Evolutionary conservation across 2,888 invertebrate genomes (phyloP).

Genomic region (Meandrusa payeni): DNA sequence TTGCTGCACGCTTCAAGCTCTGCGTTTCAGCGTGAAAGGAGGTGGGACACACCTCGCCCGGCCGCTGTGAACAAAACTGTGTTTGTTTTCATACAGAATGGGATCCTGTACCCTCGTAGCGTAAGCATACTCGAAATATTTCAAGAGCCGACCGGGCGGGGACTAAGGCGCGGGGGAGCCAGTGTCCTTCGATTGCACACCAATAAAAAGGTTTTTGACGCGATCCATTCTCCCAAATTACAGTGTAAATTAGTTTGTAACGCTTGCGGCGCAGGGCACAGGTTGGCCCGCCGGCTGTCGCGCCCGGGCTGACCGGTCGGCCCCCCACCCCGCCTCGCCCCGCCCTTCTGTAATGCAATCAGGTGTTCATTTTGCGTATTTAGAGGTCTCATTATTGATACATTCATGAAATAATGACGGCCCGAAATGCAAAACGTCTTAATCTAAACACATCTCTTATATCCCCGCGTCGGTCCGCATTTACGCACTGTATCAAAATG

Average conservation of each 20-base stretch:
- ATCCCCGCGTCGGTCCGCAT: too few relatives aligned
- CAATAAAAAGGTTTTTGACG: constrained; percentile 62
- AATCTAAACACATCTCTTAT: too few relatives aligned
- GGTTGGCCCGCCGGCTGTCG: constrained; percentile 28
- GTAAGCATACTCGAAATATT: constrained; percentile 35
- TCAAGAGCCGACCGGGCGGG: constrained; percentile 19
- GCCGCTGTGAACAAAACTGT: too few relatives aligned
- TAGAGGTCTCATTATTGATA: constrained; percentile 22
- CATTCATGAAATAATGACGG: constrained; percentile 12
- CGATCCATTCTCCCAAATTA: constrained; percentile 26
- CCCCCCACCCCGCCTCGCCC: constrained; percentile 28
- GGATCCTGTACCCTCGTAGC: constrained; percentile 28
- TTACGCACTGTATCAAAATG: too few relatives aligned
- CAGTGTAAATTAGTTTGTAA: constrained; percentile 30
- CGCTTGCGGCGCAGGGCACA: constrained; percentile 33
- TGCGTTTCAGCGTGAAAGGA: too few relatives aligned
- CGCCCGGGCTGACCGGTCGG: constrained; percentile 45
- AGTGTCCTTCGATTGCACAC: constrained; percentile 47
- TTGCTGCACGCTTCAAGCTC: too few relatives aligned
- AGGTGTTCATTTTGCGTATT: constrained; percentile 38
- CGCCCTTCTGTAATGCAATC: constrained; percentile 37
- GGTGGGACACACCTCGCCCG: too few relatives aligned
- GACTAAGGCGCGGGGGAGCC: constrained; percentile 25
- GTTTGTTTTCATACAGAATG: too few relatives aligned
- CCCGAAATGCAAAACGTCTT: neutral